phyloP scores from a whole-genome alignment of 2,888 invertebrate genomes.

The Rhodophaea formosa region DNA sequence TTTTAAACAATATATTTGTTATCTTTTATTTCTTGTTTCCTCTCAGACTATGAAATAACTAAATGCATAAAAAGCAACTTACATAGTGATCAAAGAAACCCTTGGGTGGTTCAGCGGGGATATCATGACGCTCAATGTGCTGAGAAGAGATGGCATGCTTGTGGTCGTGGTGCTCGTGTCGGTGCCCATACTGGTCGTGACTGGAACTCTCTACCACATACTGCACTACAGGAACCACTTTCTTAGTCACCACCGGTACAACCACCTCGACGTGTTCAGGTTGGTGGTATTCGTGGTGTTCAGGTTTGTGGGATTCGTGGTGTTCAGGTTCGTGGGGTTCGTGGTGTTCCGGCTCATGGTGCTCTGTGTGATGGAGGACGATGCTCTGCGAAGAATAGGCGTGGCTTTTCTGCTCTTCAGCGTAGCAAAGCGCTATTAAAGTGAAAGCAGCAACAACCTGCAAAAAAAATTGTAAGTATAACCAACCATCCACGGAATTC shows the following conservation, averaged over 20 bases:
- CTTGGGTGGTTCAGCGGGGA: slow-evolving; percentile 45
- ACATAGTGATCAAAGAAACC: slow-evolving; percentile 35
- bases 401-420: slow-evolving; percentile 32
- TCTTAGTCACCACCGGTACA: neutral
- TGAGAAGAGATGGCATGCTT: slow-evolving; percentile 54
- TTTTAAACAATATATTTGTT: no score
- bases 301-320: slow-evolving; percentile 9
- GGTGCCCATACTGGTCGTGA: neutral
- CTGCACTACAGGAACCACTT: slow-evolving; percentile 11
- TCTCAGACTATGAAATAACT: no score
- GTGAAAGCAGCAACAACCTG: slow-evolving; percentile 16
- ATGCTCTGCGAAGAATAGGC: slow-evolving; percentile 48
- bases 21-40: no score
- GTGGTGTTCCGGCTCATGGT: neutral
- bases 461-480: neutral
- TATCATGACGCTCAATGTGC: slow-evolving; percentile 54
- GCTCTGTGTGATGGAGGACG: slow-evolving; percentile 32
- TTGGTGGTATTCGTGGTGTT: slow-evolving; percentile 13
- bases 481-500: no score
- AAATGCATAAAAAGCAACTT: slow-evolving; percentile 27
- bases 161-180: slow-evolving; percentile 20
- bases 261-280: slow-evolving; percentile 12
- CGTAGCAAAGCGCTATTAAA: slow-evolving; percentile 31
- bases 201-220: slow-evolving; percentile 8
- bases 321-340: slow-evolving; percentile 12